Percentiles rank a stretch among this genome's conserved stretches.
These are phyloP conservation scores for Mola mola DNA, from an alignment of 2,113 vertebrate genomes.

Conservation along the genomic window DNA sequence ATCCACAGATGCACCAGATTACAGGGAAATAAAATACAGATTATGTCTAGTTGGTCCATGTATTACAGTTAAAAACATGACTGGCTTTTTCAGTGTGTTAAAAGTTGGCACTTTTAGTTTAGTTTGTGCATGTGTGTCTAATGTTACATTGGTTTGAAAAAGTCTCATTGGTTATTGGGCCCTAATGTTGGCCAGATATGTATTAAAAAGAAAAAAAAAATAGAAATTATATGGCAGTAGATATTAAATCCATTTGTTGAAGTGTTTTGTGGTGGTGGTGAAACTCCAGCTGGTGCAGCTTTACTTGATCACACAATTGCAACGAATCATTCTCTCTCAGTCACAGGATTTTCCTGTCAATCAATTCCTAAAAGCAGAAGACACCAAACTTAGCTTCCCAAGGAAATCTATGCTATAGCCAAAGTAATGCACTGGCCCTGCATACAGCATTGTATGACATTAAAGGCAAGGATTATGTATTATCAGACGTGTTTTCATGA, in stretches of 20 bases:
- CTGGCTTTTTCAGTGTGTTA: neutral
- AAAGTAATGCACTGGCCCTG: constrained; percentile 24
- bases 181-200: too few species aligned
- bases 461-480: constrained; percentile 35
- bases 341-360: constrained; percentile 42
- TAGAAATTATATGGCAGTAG: too few species aligned
- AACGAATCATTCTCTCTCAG: too few species aligned
- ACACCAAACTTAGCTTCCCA: constrained; percentile 43
- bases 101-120: too few species aligned
- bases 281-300: too few species aligned
- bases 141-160: neutral
- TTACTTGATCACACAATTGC: too few species aligned
- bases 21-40: neutral
- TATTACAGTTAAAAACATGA: neutral
- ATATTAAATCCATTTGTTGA: too few species aligned
- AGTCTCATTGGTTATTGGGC: neutral
- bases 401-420: constrained; percentile 1
- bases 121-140: neutral
- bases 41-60: neutral
- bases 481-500: constrained; percentile 49
- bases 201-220: too few species aligned
- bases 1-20: neutral
- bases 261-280: too few species aligned
- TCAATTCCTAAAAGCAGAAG: constrained; percentile 49
- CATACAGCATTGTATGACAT: constrained; percentile 16